Conservation (phyloP, 2,888 invertebrate genomes). For the Minunthozetes semirufus region DNA sequence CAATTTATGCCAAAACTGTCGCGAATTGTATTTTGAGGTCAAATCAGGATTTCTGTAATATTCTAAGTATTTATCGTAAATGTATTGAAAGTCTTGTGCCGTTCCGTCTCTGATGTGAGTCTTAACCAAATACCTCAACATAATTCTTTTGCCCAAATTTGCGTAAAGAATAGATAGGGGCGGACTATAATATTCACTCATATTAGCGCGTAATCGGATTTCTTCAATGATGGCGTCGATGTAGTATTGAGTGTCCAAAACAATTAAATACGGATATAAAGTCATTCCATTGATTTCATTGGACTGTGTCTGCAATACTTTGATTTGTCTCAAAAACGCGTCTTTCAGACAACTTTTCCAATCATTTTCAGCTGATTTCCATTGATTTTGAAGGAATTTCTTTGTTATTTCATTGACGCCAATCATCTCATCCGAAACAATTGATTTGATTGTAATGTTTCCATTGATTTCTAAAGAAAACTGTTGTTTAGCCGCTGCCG, state of each 20-base stretch:
- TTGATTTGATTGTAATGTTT: constrained; percentile 60
- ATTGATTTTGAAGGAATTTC: constrained; percentile 56
- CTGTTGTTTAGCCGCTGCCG: constrained; percentile 58
- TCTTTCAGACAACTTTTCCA: constrained; percentile 61
- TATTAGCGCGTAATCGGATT: constrained; percentile 36
- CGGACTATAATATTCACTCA: constrained; percentile 48
- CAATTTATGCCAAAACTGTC: constrained; percentile 41
- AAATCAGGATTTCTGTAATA: constrained; percentile 37
- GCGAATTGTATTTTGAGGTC: constrained; percentile 36
- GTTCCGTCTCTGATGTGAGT: constrained; percentile 19
- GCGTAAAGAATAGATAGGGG: constrained; percentile 64
- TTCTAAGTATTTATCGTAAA: constrained; percentile 39
- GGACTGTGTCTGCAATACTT: constrained; percentile 57
- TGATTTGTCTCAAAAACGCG: constrained; percentile 64
- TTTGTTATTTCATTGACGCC: constrained; percentile 35
- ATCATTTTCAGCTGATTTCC: constrained; percentile 57
- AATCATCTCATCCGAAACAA: constrained; percentile 37
- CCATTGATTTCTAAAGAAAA: constrained; percentile 62
- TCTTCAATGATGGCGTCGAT: constrained; percentile 50
- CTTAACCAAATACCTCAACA: constrained; percentile 52
- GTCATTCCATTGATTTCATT: constrained; percentile 45
- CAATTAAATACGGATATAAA: constrained; percentile 60
- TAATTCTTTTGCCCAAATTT: constrained; percentile 63
- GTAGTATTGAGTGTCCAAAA: constrained; percentile 53
- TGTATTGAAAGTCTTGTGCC: constrained; percentile 27